Percentiles rank a stretch among this genome's conserved stretches.
These are phyloP conservation scores for Thunnus maccoyii DNA, from an alignment of 2,113 vertebrate genomes.

Conservation along the genomic window DNA sequence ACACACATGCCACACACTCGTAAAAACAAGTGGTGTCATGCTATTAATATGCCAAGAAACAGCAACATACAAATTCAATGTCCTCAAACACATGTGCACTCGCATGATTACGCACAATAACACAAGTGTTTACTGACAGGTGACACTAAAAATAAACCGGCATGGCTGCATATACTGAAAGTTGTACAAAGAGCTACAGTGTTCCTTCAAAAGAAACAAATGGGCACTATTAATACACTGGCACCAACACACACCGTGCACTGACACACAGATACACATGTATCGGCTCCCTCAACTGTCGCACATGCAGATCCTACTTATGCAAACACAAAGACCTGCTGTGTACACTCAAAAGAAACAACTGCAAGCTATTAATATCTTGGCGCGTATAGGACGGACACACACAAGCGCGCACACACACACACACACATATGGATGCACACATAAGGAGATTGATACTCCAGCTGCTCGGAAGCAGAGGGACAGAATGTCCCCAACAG, in stretches of 20 bases:
- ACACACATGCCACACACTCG: slow-evolving; percentile 32
- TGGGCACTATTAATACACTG: slow-evolving; percentile 75
- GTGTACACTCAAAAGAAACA: slow-evolving; percentile 77
- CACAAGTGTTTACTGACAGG: slow-evolving; percentile 75
- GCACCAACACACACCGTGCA: slow-evolving; percentile 30
- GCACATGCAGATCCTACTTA: slow-evolving; percentile 67
- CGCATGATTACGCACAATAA: slow-evolving; percentile 55
- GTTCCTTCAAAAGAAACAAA: slow-evolving; percentile 67
- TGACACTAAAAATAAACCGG: slow-evolving; percentile 78
- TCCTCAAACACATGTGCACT: slow-evolving; percentile 52
- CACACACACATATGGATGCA: slow-evolving; percentile 54
- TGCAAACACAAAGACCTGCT: slow-evolving; percentile 81
- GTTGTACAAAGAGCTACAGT: slow-evolving; percentile 61
- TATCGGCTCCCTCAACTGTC: slow-evolving; percentile 65
- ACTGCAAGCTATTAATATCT: slow-evolving; percentile 80
- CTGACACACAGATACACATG: slow-evolving; percentile 37
- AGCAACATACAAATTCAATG: slow-evolving; percentile 34
- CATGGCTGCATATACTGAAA: slow-evolving; percentile 13
- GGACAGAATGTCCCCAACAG: slow-evolving; percentile 81
- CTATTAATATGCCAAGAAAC: slow-evolving; percentile 66
- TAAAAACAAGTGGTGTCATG: slow-evolving; percentile 58
- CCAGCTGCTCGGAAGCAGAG: slow-evolving; percentile 82
- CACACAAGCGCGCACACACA: slow-evolving; percentile 32
- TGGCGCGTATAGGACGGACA: slow-evolving; percentile 52
- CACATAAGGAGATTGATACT: slow-evolving; percentile 73